phyloP scores from a whole-genome alignment of 2,888 invertebrate species.

The Epistrophe grossulariae region DNA sequence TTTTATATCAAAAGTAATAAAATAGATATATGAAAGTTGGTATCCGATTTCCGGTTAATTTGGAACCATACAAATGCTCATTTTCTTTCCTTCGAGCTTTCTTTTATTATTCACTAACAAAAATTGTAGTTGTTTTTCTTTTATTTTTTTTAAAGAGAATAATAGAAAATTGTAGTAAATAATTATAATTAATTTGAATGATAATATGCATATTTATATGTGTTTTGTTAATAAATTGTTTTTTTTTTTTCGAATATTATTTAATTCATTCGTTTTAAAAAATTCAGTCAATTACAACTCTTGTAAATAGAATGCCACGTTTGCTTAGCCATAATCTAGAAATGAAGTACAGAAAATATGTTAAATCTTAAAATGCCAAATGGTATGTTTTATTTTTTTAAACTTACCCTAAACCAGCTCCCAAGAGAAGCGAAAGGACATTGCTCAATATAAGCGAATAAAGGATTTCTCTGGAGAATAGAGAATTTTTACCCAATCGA shows the following conservation, averaged over 20 bases:
- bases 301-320: slow-evolving; percentile 83
- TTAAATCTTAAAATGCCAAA: background rate
- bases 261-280: slow-evolving; percentile 64
- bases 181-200: slow-evolving; percentile 49
- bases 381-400: background rate
- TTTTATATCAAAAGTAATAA: slow-evolving; percentile 72
- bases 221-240: slow-evolving; percentile 52
- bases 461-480: slow-evolving; percentile 95
- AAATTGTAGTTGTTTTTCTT: slow-evolving; percentile 23
- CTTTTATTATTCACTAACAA: slow-evolving; percentile 30
- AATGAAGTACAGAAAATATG: slow-evolving; percentile 76
- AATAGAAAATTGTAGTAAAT: slow-evolving; percentile 73
- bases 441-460: slow-evolving; percentile 96
- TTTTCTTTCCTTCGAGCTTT: slow-evolving; percentile 11
- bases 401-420: slow-evolving; percentile 94
- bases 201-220: slow-evolving; percentile 67
- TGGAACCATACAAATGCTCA: slow-evolving; percentile 37
- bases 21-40: slow-evolving; percentile 70
- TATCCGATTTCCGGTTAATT: slow-evolving; percentile 43
- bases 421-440: slow-evolving; percentile 93
- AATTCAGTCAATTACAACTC: slow-evolving; percentile 83
- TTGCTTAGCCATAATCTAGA: slow-evolving; percentile 89
- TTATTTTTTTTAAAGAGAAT: slow-evolving; percentile 50
- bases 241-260: slow-evolving; percentile 13
- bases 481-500: slow-evolving; percentile 90